phyloP scores from a whole-genome alignment of 2,888 invertebrate species.

The Augiades crinisus region DNA sequence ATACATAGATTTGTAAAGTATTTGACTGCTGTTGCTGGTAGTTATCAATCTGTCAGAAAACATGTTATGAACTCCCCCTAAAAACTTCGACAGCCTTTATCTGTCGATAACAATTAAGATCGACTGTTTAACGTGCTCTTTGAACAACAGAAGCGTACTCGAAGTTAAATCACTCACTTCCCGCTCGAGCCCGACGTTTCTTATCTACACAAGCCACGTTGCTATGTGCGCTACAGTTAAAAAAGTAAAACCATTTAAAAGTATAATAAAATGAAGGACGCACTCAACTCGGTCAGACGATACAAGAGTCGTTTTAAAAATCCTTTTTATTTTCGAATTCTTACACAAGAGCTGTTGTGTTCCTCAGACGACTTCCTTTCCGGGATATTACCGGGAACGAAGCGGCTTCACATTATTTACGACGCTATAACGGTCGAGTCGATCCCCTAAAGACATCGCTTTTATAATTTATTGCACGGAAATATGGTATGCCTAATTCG shows the following conservation, averaged over 20 bases:
- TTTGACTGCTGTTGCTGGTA: no score
- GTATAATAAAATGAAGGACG: neutral
- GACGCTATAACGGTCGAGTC: constrained; percentile 50
- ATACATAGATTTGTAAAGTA: no score
- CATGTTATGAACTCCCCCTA: no score
- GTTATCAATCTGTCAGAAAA: no score
- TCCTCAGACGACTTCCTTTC: constrained; percentile 48
- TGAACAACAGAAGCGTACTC: no score
- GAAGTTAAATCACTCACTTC: no score
- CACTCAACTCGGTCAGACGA: constrained; percentile 4
- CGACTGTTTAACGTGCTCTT: no score
- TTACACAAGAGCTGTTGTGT: constrained; percentile 43
- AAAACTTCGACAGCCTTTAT: no score
- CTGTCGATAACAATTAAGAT: no score
- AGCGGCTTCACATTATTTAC: constrained; percentile 50
- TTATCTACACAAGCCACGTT: no score
- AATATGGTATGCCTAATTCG: constrained; percentile 69
- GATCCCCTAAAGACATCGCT: constrained; percentile 60
- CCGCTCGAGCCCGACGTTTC: no score
- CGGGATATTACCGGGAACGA: constrained; percentile 45
- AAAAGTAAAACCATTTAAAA: neutral
- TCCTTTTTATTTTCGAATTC: constrained; percentile 21
- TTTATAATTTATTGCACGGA: constrained; percentile 67
- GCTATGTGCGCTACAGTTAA: no score
- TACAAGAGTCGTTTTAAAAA: constrained; percentile 13